These are phyloP conservation scores for Drepanosiphum platanoidis DNA, from an alignment of 2,888 invertebrate species.

Conservation along the genomic window DNA sequence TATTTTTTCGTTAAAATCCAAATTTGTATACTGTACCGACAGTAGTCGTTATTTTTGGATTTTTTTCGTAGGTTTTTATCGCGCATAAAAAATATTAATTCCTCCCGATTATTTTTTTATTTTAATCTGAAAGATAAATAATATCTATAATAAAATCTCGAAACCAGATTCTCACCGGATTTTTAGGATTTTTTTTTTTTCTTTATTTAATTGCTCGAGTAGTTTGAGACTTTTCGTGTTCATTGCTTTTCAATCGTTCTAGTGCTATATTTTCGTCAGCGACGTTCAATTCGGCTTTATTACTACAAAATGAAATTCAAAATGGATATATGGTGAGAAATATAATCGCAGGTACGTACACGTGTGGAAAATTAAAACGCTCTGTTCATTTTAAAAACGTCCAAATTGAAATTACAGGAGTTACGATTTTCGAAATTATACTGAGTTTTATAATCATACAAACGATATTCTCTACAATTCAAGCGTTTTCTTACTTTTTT, in stretches of 20 bases:
- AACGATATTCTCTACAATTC: constrained; percentile 23
- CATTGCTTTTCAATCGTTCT: background rate
- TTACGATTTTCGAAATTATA: constrained; percentile 42
- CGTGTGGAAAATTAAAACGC: background rate
- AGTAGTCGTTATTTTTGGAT: background rate
- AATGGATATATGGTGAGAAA: constrained; percentile 45
- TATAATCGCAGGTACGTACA: constrained; percentile 38
- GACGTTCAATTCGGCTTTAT: constrained; percentile 36
- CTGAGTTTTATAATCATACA: constrained; percentile 8
- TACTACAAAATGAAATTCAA: constrained; percentile 38
- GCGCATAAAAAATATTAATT: background rate
- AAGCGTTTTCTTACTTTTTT: constrained; percentile 42
- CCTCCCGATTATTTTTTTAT: too few relatives aligned
- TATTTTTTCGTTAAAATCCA: too few relatives aligned
- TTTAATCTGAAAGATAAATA: too few relatives aligned
- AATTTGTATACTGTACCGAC: too few relatives aligned
- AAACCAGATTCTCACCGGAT: too few relatives aligned
- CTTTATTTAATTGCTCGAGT: too few relatives aligned
- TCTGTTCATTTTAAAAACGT: background rate
- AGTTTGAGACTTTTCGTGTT: background rate
- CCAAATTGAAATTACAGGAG: constrained; percentile 16
- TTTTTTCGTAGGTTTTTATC: background rate
- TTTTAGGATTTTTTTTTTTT: too few relatives aligned
- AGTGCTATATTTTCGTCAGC: constrained; percentile 47
- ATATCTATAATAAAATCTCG: too few relatives aligned